phyloP scores from a whole-genome alignment of 1,140 invertebrate genomes.

The Littorina saxatilis region DNA sequence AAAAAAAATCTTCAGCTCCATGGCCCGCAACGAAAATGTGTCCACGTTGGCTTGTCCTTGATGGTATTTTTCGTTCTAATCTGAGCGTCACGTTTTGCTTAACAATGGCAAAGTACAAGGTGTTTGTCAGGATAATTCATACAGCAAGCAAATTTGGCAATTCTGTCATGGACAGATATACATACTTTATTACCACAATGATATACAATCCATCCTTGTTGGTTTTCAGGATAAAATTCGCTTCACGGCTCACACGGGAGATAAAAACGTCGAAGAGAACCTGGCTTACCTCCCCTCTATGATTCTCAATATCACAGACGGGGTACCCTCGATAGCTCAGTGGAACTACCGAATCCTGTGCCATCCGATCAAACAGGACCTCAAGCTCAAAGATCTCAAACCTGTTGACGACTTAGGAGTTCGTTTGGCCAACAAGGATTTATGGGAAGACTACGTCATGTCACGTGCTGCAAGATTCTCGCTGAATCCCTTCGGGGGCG shows the following conservation, averaged over 20 bases:
- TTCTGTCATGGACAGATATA: no score
- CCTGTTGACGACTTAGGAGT: conserved; percentile 58
- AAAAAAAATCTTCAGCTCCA: no score
- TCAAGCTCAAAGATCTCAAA: conserved; percentile 43
- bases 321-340: conserved; percentile 54
- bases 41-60: no score
- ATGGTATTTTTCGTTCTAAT: no score
- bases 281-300: conserved; percentile 56
- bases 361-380: conserved; percentile 58
- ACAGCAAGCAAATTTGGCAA: no score
- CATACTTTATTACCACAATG: no score
- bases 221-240: conserved; percentile 48
- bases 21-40: no score
- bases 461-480: conserved; percentile 49
- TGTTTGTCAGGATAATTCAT: no score
- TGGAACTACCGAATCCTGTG: conserved; percentile 70
- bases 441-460: conserved; percentile 39
- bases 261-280: conserved; percentile 52
- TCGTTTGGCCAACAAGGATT: conserved; percentile 44
- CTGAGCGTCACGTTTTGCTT: no score
- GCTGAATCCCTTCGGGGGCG: conserved; percentile 17
- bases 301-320: conserved; percentile 53
- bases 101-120: no score
- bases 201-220: no score
- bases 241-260: conserved; percentile 55